Percentiles rank a stretch among this genome's conserved stretches.
Conservation (phyloP, 2,888 invertebrate genomes). For the Eilema depressum region DNA sequence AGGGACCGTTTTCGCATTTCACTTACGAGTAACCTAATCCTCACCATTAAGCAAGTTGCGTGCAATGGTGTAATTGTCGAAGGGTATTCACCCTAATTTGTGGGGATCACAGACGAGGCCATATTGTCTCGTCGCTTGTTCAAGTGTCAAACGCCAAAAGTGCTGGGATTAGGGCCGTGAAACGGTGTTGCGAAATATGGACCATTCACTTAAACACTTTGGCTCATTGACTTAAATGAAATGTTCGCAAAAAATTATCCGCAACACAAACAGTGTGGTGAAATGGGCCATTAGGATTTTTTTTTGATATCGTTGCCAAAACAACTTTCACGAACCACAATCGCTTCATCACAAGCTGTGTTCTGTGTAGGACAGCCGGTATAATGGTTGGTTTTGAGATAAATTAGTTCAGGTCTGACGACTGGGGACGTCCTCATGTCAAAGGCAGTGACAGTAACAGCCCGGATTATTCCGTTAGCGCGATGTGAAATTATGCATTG, state of each 20-base stretch:
- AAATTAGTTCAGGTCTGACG: conserved; percentile 26
- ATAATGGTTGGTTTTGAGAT: conserved; percentile 24
- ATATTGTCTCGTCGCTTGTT: conserved; percentile 67
- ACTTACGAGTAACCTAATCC: conserved; percentile 80
- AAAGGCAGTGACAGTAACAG: conserved; percentile 34
- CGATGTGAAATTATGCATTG: conserved; percentile 5
- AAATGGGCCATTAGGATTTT: neutral
- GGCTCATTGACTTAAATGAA: conserved; percentile 38
- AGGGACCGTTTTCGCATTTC: conserved; percentile 68
- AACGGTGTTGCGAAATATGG: conserved; percentile 37
- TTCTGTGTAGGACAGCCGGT: conserved; percentile 31
- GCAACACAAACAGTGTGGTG: conserved; percentile 9
- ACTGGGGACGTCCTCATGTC: conserved; percentile 24
- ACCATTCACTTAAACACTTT: conserved; percentile 43
- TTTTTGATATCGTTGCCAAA: conserved; percentile 2
- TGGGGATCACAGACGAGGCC: conserved; percentile 66
- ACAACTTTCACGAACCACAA: conserved; percentile 4
- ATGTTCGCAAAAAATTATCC: conserved; percentile 23
- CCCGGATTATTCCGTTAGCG: conserved; percentile 15
- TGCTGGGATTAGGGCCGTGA: conserved; percentile 46
- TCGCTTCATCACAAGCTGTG: conserved; percentile 17
- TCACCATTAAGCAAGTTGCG: conserved; percentile 76
- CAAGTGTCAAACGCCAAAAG: conserved; percentile 75
- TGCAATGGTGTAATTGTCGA: conserved; percentile 75
- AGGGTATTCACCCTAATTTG: conserved; percentile 81